Conservation (phyloP, 2,797 vertebrate genomes). For the Danio jaintianensis region DNA sequence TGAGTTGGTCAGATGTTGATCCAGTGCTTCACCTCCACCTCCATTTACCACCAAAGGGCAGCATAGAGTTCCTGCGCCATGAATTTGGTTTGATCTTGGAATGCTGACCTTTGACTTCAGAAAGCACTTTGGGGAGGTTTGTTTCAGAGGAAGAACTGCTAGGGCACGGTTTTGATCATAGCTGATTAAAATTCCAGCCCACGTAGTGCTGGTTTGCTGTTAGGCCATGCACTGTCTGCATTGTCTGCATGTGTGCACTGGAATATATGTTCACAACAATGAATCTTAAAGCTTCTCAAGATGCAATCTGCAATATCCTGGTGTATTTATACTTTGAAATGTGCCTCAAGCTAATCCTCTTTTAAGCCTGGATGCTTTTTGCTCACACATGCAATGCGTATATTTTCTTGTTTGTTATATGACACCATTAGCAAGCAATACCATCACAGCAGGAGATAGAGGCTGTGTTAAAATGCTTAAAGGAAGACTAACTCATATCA, state of each 20-base stretch:
- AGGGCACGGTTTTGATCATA: slow-evolving; percentile 17
- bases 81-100: background rate
- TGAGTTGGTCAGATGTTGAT: background rate
- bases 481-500: background rate
- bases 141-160: slow-evolving; percentile 1
- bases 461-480: background rate
- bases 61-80: background rate
- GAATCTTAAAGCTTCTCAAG: slow-evolving; percentile 3
- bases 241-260: slow-evolving; percentile 11
- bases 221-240: background rate
- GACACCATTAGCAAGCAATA: background rate
- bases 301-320: background rate
- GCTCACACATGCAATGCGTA: background rate
- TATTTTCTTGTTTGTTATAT: background rate
- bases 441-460: background rate
- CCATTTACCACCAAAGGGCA: slow-evolving; percentile 12
- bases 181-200: slow-evolving; percentile 7
- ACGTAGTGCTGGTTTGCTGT: background rate
- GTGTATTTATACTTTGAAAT: background rate
- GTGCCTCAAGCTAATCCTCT: background rate
- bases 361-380: background rate
- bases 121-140: slow-evolving; percentile 22
- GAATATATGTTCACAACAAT: slow-evolving; percentile 6
- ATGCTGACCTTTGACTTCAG: slow-evolving; percentile 34
- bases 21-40: background rate